Evolutionary conservation across 2,797 vertebrate species (phyloP).

Genomic region (Macroramphosus scolopax): DNA sequence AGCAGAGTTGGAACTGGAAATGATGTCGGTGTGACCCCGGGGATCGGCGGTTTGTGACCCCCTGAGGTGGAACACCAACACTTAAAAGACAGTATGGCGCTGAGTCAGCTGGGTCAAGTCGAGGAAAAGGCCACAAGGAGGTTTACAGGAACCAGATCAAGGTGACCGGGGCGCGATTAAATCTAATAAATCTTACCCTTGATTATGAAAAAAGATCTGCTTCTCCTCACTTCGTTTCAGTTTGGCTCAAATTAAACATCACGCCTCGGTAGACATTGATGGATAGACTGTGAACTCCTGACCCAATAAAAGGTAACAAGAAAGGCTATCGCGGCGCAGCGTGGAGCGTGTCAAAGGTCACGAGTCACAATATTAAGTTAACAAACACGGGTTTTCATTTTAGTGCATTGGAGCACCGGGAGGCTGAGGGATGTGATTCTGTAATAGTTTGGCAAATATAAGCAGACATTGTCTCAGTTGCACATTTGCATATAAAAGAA

Average conservation of each 20-base stretch:
- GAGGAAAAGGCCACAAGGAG: slow-evolving; percentile 22
- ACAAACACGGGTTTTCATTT: slow-evolving; percentile 18
- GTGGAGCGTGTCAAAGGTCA: slow-evolving; percentile 47
- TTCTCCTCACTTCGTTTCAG: slow-evolving; percentile 1
- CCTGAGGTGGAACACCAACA: slow-evolving; percentile 15
- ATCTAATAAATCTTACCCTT: slow-evolving; percentile 20
- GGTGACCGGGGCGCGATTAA: slow-evolving; percentile 10
- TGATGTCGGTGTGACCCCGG: slow-evolving; percentile 21
- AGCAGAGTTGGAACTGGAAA: slow-evolving; percentile 22
- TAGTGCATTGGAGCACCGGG: too few relatives aligned
- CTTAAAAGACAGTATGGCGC: slow-evolving; percentile 4
- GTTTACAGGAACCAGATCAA: slow-evolving; percentile 33
- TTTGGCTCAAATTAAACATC: slow-evolving; percentile 38
- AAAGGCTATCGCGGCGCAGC: slow-evolving; percentile 29
- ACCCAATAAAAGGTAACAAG: slow-evolving; percentile 57
- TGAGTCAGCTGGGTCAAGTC: slow-evolving; percentile 24
- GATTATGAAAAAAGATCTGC: slow-evolving; percentile 23
- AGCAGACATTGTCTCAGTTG: too few relatives aligned
- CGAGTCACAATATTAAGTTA: slow-evolving; percentile 45
- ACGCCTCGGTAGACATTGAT: slow-evolving; percentile 36
- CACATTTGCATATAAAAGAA: too few relatives aligned
- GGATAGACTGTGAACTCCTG: slow-evolving; percentile 56
- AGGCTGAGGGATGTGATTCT: too few relatives aligned
- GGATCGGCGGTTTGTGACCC: slow-evolving; percentile 19
- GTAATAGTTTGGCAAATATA: too few relatives aligned